Conservation (phyloP, 1,140 invertebrate genomes). For the Drosophila santomea region DNA sequence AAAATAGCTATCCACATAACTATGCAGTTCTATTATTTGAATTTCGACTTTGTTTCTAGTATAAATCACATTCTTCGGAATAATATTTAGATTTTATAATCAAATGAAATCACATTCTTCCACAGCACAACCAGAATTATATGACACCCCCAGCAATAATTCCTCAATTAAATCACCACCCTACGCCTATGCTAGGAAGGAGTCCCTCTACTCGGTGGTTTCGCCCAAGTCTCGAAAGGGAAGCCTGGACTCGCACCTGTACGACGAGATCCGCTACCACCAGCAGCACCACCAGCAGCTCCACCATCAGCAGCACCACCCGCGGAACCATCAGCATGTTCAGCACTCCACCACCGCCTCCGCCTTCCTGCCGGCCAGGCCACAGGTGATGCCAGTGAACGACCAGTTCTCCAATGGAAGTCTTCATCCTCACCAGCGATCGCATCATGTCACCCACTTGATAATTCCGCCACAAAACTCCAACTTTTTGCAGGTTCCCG, state of each 20-base stretch:
- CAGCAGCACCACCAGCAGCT: slow-evolving; percentile 75
- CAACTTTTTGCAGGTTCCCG: slow-evolving; percentile 75
- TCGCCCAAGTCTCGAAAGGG: slow-evolving; percentile 78
- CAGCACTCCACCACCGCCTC: slow-evolving; percentile 64
- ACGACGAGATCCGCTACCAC: slow-evolving; percentile 82
- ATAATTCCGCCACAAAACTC: slow-evolving; percentile 78
- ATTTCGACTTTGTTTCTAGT: too few species aligned
- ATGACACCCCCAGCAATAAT: slow-evolving; percentile 81
- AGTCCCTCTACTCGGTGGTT: slow-evolving; percentile 77
- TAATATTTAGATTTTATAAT: too few species aligned
- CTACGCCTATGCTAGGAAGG: slow-evolving; percentile 78
- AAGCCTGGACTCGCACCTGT: slow-evolving; percentile 78
- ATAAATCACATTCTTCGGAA: too few species aligned
- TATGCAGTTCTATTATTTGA: too few species aligned
- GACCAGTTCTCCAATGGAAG: slow-evolving; percentile 21
- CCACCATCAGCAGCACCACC: slow-evolving; percentile 41
- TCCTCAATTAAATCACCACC: slow-evolving; percentile 71
- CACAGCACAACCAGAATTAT: slow-evolving; percentile 70
- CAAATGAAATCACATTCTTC: background rate
- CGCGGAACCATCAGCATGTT: slow-evolving; percentile 25
- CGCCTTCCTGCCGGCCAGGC: slow-evolving; percentile 48
- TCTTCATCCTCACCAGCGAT: slow-evolving; percentile 27
- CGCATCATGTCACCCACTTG: slow-evolving; percentile 65
- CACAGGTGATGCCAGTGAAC: slow-evolving; percentile 11
- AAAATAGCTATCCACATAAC: slow-evolving; percentile 16